These are phyloP conservation scores for Volucella bombylans DNA, from an alignment of 2,888 invertebrate species.

Conservation along the genomic window DNA sequence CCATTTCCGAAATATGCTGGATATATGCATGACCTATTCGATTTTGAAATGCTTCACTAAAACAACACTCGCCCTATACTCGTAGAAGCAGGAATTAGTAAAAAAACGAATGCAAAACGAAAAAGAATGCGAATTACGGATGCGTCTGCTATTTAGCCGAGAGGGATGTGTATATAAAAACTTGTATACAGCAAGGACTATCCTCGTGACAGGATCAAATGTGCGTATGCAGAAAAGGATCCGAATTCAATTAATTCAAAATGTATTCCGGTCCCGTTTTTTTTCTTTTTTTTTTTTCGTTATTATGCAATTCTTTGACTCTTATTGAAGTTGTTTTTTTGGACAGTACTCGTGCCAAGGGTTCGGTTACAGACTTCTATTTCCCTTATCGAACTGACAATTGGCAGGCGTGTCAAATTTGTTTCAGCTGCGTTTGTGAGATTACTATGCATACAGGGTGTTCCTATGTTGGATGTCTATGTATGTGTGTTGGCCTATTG, in stretches of 20 bases:
- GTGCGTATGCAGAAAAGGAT: constrained; percentile 61
- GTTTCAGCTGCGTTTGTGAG: constrained; percentile 60
- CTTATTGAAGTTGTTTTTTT: constrained; percentile 22
- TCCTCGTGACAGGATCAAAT: constrained; percentile 50
- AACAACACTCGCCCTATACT: constrained; percentile 48
- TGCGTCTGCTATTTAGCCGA: constrained; percentile 25
- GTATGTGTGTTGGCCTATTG: constrained; percentile 27
- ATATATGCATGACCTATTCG: too few species aligned
- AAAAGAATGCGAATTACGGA: constrained; percentile 4
- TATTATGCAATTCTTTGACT: constrained; percentile 49
- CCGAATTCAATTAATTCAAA: constrained; percentile 69
- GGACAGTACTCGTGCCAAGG: constrained; percentile 32
- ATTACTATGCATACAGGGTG: constrained; percentile 38
- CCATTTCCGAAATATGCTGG: too few species aligned
- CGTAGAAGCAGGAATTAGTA: constrained; percentile 10
- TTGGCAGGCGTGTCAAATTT: constrained; percentile 72
- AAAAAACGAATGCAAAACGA: not conserved
- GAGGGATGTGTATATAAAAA: constrained; percentile 13
- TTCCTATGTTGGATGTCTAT: not conserved
- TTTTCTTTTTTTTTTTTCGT: constrained; percentile 12
- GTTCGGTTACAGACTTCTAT: constrained; percentile 10
- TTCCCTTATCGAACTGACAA: constrained; percentile 53
- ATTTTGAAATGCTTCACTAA: not conserved
- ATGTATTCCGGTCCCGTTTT: constrained; percentile 39
- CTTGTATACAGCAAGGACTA: not conserved